These are phyloP conservation scores for Protonibea diacanthus DNA, from an alignment of 2,797 vertebrate genomes.

Conservation along the genomic window DNA sequence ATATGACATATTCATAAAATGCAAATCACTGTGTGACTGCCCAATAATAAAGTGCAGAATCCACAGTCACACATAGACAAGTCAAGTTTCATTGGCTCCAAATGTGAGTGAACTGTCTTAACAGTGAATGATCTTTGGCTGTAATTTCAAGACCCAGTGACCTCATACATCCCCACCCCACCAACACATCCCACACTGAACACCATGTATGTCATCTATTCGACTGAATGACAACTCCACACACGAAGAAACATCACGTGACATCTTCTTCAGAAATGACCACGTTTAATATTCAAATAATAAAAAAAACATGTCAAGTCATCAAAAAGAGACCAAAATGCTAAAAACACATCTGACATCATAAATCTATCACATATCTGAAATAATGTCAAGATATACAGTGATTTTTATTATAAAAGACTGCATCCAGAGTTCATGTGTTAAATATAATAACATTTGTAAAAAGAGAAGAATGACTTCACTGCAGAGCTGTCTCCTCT, in stretches of 20 bases:
- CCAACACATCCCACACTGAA: background rate
- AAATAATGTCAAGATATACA: constrained; percentile 26
- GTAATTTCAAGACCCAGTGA: constrained; percentile 51
- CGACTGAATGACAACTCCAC: background rate
- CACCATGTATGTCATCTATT: constrained; percentile 1
- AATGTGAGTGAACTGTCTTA: constrained; percentile 33
- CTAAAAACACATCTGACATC: constrained; percentile 29
- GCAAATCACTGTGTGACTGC: no score
- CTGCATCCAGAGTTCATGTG: background rate
- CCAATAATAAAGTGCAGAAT: background rate
- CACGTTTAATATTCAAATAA: constrained; percentile 14
- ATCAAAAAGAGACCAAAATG: constrained; percentile 25
- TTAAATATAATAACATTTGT: background rate
- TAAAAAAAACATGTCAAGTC: constrained; percentile 8
- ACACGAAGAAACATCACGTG: background rate
- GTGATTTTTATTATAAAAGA: background rate
- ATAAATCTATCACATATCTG: constrained; percentile 1
- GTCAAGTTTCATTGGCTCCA: background rate
- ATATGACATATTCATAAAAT: no score
- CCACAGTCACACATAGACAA: background rate
- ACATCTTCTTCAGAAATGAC: background rate
- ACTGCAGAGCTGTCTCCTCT: background rate
- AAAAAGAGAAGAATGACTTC: constrained; percentile 7
- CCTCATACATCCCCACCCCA: constrained; percentile 58
- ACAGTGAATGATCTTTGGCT: constrained; percentile 28